Evolutionary conservation across 1,140 invertebrate species (phyloP), one percentile per base, ranked within the genome.

Genomic region (Zophobas morio): DNA sequence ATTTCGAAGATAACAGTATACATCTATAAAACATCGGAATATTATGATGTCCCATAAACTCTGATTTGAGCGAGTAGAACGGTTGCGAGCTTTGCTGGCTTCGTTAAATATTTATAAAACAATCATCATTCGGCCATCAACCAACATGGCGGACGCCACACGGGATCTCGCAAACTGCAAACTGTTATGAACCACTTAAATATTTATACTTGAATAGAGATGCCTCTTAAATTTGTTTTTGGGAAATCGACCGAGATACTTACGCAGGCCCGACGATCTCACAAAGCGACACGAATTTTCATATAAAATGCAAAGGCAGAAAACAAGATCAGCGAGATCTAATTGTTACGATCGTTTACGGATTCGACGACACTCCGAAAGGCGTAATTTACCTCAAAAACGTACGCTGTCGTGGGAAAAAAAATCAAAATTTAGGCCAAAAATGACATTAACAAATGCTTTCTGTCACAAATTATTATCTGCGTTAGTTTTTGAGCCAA

Each of bases 41-140:
- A 84, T 85, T 85, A 85, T 85, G 84, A 85, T 84, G 84, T 84
- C 82, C 83, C 84, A 85, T 85, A 85, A 85, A 85, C 83, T 84
- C 84, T 85, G 84, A 85, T 85, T 85, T 85, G 84, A 83, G 81
- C 83, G 37, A 47, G 76, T 73, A 53, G 77, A 78, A 81, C 75
- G 78, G 81, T 75, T 81, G 60, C 81, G 53, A 78, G 79, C 79
- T 81, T 71, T 74, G 78, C 78, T 47, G 42, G 33, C 76, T 46
- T 74, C 70, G 84, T 86, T 80, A 85, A 85, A 85, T 85, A 86
- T 86, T 86, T 84, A 86, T 85, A 84, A 86, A 86, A 86, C 85
- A 86, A 86, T 86, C 85, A 86, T 86, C 85, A 85, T 86, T 85
- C 84, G 84, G 78, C 85, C 85, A 86, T 86, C 85, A 86, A 80